These are phyloP conservation scores for Bombylius discolor DNA, from an alignment of 2,888 invertebrate genomes.

Conservation along the genomic window DNA sequence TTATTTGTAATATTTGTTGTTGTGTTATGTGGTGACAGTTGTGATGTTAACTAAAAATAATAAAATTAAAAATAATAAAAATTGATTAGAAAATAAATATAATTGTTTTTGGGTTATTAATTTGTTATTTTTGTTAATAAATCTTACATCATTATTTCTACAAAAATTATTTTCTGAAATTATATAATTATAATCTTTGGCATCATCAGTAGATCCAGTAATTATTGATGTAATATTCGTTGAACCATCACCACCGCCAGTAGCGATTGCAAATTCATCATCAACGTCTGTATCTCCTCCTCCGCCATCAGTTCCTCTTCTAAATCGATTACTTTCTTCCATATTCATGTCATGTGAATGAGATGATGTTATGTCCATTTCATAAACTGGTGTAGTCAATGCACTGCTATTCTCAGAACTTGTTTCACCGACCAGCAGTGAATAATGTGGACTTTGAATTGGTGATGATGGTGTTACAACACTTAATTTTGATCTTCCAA, in stretches of 20 bases:
- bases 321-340: constrained; percentile 6
- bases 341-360: background rate
- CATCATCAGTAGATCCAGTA: constrained; percentile 8
- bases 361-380: constrained; percentile 26
- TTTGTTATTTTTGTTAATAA: background rate
- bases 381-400: constrained; percentile 35
- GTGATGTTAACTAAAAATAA: constrained; percentile 17
- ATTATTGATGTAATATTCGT: background rate
- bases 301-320: background rate
- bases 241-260: too few relatives aligned
- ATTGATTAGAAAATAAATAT: background rate
- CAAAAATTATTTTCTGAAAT: constrained; percentile 31
- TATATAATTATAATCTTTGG: constrained; percentile 21
- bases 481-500: constrained; percentile 27
- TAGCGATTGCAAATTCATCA: background rate
- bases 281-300: background rate
- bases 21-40: constrained; percentile 17
- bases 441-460: constrained; percentile 34
- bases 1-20: constrained; percentile 3
- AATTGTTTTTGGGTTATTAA: too few relatives aligned
- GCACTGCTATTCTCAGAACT: constrained; percentile 36
- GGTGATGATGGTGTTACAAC: constrained; percentile 32
- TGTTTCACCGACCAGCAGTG: constrained; percentile 34
- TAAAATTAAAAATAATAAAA: background rate
- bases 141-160: constrained; percentile 25